These are phyloP conservation scores for Hypselothyrea guttata DNA, from an alignment of 2,888 invertebrate genomes.

Conservation along the genomic window DNA sequence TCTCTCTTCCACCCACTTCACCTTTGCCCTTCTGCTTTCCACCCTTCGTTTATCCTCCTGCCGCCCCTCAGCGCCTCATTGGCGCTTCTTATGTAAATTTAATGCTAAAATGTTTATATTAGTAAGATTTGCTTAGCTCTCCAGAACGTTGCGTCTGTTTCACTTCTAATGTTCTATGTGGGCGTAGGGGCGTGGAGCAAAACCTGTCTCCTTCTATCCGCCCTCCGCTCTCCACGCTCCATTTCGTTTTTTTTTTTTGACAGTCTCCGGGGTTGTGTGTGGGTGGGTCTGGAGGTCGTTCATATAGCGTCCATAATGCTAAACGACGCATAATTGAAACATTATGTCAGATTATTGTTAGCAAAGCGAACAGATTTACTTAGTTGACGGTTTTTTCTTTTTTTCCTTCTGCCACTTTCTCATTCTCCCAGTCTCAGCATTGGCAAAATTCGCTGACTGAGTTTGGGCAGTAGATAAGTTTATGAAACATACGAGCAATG, in stretches of 20 bases:
- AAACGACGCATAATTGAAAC: slow-evolving; percentile 80
- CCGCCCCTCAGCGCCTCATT: slow-evolving; percentile 41
- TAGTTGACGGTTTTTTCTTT: slow-evolving; percentile 63
- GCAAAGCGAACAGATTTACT: slow-evolving; percentile 73
- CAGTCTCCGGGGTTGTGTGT: slow-evolving; percentile 27
- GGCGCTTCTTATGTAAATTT: slow-evolving; percentile 78
- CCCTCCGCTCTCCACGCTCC: slow-evolving; percentile 13
- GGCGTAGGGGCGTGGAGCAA: slow-evolving; percentile 2
- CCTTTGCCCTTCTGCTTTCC: slow-evolving; percentile 1
- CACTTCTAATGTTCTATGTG: slow-evolving; percentile 46
- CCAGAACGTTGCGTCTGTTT: slow-evolving; percentile 54
- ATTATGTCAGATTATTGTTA: slow-evolving; percentile 79
- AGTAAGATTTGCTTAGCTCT: slow-evolving; percentile 77
- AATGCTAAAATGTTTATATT: slow-evolving; percentile 79
- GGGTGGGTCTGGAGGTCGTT: slow-evolving; percentile 32
- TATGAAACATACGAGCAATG: slow-evolving; percentile 54
- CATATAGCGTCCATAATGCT: slow-evolving; percentile 71
- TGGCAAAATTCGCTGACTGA: slow-evolving; percentile 25
- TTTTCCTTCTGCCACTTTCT: not conserved
- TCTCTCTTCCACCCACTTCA: slow-evolving; percentile 6
- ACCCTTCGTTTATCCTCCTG: slow-evolving; percentile 8
- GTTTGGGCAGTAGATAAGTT: slow-evolving; percentile 35
- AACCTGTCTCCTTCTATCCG: slow-evolving; percentile 27
- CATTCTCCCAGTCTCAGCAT: not conserved
- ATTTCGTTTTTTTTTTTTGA: too few species aligned